Evolutionary conservation across 1,140 invertebrate species (phyloP).

Genomic region (Pachyrhynchus sulphureomaculatus): DNA sequence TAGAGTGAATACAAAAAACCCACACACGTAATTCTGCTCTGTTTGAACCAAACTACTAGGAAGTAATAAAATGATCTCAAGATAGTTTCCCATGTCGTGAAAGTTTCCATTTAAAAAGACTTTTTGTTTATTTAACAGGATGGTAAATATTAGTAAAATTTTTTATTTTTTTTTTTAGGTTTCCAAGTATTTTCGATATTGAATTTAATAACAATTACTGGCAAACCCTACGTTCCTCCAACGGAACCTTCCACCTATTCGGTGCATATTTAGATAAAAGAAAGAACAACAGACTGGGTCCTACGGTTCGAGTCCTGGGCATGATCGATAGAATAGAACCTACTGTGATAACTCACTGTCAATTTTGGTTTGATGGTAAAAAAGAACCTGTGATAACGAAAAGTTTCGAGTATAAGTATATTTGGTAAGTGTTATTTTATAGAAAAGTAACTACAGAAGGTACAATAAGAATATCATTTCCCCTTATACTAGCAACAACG

Average conservation of each 20-base stretch:
- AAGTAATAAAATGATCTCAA: too few relatives aligned
- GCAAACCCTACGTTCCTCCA: conserved; percentile 77
- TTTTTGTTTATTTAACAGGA: too few relatives aligned
- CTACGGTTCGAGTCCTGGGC: conserved; percentile 80
- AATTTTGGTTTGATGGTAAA: conserved; percentile 86
- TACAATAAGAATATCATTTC: too few relatives aligned
- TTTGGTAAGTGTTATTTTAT: conserved; percentile 77
- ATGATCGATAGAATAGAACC: conserved; percentile 90
- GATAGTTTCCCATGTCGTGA: too few relatives aligned
- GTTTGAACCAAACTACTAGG: too few relatives aligned
- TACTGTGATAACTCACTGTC: conserved; percentile 78
- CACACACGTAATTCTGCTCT: too few relatives aligned
- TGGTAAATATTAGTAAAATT: neutral
- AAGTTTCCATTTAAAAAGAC: too few relatives aligned
- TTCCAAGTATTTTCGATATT: conserved; percentile 83
- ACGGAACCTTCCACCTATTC: conserved; percentile 86
- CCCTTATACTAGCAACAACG: too few relatives aligned
- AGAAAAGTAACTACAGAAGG: too few relatives aligned
- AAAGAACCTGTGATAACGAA: conserved; percentile 76
- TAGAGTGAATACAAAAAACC: too few relatives aligned
- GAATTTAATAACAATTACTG: conserved; percentile 92
- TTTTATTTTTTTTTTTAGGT: conserved; percentile 51
- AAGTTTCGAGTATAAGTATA: conserved; percentile 87
- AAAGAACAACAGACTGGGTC: conserved; percentile 72
- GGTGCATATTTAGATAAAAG: conserved; percentile 86